Percentiles rank a stretch among this genome's conserved stretches.
These are phyloP conservation scores for Tragelaphus scriptus DNA, from an alignment of 2,113 vertebrate species.

Conservation along the genomic window DNA sequence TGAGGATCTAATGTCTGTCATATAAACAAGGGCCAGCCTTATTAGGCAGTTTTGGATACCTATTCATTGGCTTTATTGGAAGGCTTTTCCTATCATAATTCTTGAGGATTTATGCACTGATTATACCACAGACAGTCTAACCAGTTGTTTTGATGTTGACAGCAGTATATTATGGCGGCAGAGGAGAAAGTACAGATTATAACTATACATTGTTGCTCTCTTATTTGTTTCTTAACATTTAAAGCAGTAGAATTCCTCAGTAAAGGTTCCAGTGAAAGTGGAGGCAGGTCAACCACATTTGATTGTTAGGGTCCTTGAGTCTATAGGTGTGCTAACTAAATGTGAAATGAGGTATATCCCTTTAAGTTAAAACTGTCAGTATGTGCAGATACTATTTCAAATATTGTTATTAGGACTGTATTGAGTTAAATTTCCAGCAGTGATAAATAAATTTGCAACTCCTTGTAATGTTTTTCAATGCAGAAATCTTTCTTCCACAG, in stretches of 20 bases:
- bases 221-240: background rate
- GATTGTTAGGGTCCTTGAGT: background rate
- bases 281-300: background rate
- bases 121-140: background rate
- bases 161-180: background rate
- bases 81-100: background rate
- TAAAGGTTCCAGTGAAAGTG: background rate
- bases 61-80: background rate
- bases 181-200: background rate
- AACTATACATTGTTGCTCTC: background rate
- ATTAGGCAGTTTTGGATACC: background rate
- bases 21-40: background rate
- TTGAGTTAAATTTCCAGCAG: background rate
- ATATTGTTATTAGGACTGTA: background rate
- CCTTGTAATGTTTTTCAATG: background rate
- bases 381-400: background rate
- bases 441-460: background rate
- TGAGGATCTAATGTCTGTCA: background rate
- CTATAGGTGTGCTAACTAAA: background rate
- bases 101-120: background rate
- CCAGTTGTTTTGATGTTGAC: background rate
- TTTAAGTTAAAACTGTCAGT: background rate
- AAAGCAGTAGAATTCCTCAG: background rate
- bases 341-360: background rate
- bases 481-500: background rate